phyloP scores from a whole-genome alignment of 2,888 invertebrate species.

The Drosophila neutralis region DNA sequence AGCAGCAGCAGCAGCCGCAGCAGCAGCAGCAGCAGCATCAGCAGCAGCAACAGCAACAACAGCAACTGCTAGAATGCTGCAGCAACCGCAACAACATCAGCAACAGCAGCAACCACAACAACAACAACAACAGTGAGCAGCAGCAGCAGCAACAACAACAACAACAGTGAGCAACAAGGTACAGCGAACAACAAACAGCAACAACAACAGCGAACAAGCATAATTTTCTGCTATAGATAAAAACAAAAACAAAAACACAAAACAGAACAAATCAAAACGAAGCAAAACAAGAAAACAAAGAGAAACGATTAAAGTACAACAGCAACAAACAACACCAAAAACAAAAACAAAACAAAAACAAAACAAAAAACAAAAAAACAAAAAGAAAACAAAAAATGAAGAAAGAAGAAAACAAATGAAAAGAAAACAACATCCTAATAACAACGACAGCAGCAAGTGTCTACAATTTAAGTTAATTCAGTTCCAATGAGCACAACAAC shows the following conservation, averaged over 20 bases:
- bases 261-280: constrained; percentile 26
- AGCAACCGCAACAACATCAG: constrained; percentile 30
- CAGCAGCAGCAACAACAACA: constrained; percentile 41
- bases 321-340: constrained; percentile 33
- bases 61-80: constrained; percentile 43
- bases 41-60: constrained; percentile 33
- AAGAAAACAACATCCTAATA: constrained; percentile 41
- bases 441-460: constrained; percentile 60
- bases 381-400: constrained; percentile 26
- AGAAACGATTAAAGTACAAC: constrained; percentile 28
- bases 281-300: constrained; percentile 23
- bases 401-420: constrained; percentile 10
- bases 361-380: constrained; percentile 20
- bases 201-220: constrained; percentile 69
- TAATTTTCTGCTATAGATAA: constrained; percentile 72
- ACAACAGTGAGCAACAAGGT: constrained; percentile 55
- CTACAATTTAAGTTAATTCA: constrained; percentile 55
- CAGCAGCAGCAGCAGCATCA: background rate
- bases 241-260: constrained; percentile 17
- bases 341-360: constrained; percentile 23
- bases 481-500: constrained; percentile 54
- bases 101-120: constrained; percentile 42
- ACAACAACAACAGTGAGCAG: constrained; percentile 39
- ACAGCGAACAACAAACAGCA: constrained; percentile 61
- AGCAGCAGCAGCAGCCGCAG: constrained; percentile 50